Base-by-base conservation (phyloP, 2,113 vertebrate species). In the Podarcis raffonei region DNA sequence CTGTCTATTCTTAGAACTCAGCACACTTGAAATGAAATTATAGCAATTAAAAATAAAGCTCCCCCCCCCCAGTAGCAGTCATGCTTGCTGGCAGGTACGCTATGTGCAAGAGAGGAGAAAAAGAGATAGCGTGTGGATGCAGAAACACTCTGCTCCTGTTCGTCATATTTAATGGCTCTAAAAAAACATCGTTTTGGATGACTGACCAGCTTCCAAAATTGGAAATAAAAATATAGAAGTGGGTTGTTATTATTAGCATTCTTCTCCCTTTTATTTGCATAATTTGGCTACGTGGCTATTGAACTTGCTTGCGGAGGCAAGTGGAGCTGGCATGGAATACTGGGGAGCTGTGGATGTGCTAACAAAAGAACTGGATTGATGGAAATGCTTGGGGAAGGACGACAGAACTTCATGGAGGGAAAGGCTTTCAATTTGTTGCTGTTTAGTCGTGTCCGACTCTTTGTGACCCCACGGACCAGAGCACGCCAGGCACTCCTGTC, bases 41-140 rank as follows among this genome's bases (percentile, higher is more conserved):
- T 42, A 87, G 86, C 79, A 82, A 87, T 87, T 87, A 81, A 87
- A 81, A 72, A 74, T n/a, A 37, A 80, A 37, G 48, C 48, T 81
- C 57, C 59, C 27, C 39, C 65, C 79, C 27, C 69, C 37, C 39
- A 6, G 23, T 39, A 72, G 62, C 27, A 39, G 4, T 22, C 37
- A 66, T 32, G 15, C 65, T 5, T 30, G 48, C 48, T 48, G 68
- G 48, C 65, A 53, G 25, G 77, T 59, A 11, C 57, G 37, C 32
- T 25, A 1, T 27, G 23, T 6, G 11, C 22, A 82, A 13, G 62
- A 22, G 6, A 9, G 20, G 5, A 53, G 48, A 53, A 3, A 53
- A 53, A 71, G 32, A 86, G 39, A 80, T 9, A 3, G 6, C 6
- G 22, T 12, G 18, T 20, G 30, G 18, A 20, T 16, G 68, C 20